A percentile compares a stretch with the other conserved stretches of the same genome.
Conservation (phyloP, 2,888 invertebrate species). For the Anoplius nigerrimus region DNA sequence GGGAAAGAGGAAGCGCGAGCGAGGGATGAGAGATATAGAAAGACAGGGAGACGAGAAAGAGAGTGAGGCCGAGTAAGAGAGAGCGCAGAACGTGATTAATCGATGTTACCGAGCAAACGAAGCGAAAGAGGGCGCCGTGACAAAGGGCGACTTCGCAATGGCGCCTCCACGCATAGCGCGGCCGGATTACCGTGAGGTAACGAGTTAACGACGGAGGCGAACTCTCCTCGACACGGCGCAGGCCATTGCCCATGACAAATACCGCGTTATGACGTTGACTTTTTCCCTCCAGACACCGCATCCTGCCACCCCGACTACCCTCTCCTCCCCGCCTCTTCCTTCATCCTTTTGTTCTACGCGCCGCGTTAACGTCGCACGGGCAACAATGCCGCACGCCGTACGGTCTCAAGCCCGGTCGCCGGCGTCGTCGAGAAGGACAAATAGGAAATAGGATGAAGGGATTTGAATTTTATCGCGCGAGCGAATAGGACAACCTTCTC, state of each 20-base stretch:
- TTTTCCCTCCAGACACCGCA: conserved; percentile 27
- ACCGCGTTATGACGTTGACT: conserved; percentile 45
- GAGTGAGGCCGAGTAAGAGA: conserved; percentile 8
- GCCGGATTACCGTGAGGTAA: conserved; percentile 55
- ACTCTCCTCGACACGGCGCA: conserved; percentile 51
- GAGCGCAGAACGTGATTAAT: conserved; percentile 52
- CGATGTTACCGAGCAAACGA: conserved; percentile 54
- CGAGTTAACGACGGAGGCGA: conserved; percentile 53
- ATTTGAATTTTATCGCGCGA: too few relatives aligned
- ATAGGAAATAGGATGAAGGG: too few relatives aligned
- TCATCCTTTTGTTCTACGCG: not conserved
- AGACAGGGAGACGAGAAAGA: conserved; percentile 12
- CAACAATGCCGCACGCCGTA: too few relatives aligned
- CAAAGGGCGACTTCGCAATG: conserved; percentile 54
- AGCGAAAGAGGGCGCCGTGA: conserved; percentile 52
- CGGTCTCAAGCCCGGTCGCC: too few relatives aligned
- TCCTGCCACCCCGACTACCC: not conserved
- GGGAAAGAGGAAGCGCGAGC: conserved; percentile 12
- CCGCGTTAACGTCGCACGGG: not conserved
- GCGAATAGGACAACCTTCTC: too few relatives aligned
- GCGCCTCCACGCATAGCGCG: conserved; percentile 53
- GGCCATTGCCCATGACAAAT: conserved; percentile 61
- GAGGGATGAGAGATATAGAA: conserved; percentile 25
- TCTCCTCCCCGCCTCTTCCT: not conserved
- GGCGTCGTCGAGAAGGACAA: too few relatives aligned